Conservation (phyloP, 1,140 invertebrate species). For the Lasioglossum albipes region DNA sequence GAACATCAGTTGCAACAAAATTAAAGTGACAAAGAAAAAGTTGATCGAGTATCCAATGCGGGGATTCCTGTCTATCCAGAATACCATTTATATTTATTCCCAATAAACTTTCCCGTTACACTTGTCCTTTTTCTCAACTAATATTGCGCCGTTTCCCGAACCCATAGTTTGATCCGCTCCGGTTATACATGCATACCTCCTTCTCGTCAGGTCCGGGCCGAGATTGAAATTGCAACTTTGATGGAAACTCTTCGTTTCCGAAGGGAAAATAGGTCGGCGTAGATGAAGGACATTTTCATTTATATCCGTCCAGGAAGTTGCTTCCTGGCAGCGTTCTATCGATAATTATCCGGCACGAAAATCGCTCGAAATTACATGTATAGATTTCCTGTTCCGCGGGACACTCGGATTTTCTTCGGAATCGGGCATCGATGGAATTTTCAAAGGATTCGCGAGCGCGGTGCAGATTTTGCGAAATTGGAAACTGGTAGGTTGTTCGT, state of each 20-base stretch:
- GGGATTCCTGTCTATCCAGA: too few relatives aligned
- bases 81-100: too few relatives aligned
- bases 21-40: too few relatives aligned
- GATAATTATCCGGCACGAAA: slow-evolving; percentile 9
- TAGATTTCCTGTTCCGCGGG: too few relatives aligned
- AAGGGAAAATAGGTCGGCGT: background rate
- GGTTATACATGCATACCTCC: background rate
- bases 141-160: too few relatives aligned
- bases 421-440: background rate
- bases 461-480: too few relatives aligned
- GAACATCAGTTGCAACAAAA: too few relatives aligned
- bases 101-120: too few relatives aligned
- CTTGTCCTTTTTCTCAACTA: too few relatives aligned
- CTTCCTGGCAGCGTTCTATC: background rate
- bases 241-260: slow-evolving; percentile 1
- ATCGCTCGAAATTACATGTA: background rate
- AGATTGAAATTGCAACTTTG: slow-evolving; percentile 31
- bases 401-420: too few relatives aligned
- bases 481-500: background rate
- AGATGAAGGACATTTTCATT: slow-evolving; percentile 21
- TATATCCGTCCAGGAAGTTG: background rate
- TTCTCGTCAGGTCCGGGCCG: background rate
- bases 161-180: background rate
- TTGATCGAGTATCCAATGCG: too few relatives aligned
- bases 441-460: too few relatives aligned